Base-by-base conservation (phyloP, 2,113 vertebrate genomes). In the Bettongia penicillata region DNA sequence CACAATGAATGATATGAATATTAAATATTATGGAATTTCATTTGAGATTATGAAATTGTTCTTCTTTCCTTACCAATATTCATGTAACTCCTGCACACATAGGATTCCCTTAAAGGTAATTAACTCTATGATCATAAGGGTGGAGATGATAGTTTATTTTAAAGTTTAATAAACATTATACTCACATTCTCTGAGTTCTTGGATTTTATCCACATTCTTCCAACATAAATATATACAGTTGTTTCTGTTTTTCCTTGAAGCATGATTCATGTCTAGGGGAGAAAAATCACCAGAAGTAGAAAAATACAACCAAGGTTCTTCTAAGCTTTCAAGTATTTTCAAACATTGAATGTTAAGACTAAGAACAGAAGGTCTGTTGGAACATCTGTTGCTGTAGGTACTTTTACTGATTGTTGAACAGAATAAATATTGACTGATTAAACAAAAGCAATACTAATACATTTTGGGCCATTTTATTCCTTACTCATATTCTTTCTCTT, bases 351-450 rank as follows among this genome's bases (percentile, higher is more conserved):
- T 91, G 9, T 93, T 47, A 47, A 93, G 57, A 92, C 53, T 53
- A 53, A 48, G 51, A 96, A 47, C 92, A 94, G 57, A 89, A 53
- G 94, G 68, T 96, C 47, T 91, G 26, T 16, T 91, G 51, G 24
- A 51, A 16, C 93, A 77, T 93, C 91, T 93, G 26, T 61, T 37
- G 24, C n/a, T 53, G 23, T 14, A 84, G 51, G 25, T 92, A 28
- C 52, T 94, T 77, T 90, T 92, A 25, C 52, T 92, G 93, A 91
- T 94, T 92, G 23, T 84, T 61, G 37, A 48, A 50, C 26, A 28
- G 91, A 16, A 31, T 61, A 94, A 94, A 94, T 90, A 93, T 93
- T 77, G 57, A 92, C 37, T 28, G 26, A 94, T 43, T 93, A 94
- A 90, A 92, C 51, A 96, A 91, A 95, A 94, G n/a, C 43, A 89